These are phyloP conservation scores for Gavialis gangeticus DNA, from an alignment of 2,113 vertebrate species.

Conservation along the genomic window DNA sequence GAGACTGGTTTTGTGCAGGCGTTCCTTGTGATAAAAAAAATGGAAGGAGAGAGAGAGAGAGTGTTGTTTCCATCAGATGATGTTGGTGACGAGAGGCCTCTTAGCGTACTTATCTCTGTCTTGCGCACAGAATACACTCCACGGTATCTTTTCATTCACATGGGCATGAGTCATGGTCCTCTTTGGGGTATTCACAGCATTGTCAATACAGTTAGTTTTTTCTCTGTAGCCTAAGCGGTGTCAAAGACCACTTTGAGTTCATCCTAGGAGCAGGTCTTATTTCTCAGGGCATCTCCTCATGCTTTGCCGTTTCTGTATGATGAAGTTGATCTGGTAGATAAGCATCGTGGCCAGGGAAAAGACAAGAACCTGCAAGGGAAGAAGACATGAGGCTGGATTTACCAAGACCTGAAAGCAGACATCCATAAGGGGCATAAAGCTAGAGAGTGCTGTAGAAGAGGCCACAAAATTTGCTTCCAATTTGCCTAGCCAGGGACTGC, in stretches of 20 bases:
- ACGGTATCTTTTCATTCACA: neutral
- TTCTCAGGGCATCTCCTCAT: neutral
- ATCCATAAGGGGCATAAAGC: neutral
- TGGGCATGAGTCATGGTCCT: neutral
- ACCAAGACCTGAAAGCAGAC: neutral
- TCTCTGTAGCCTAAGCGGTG: neutral
- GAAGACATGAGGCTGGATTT: neutral
- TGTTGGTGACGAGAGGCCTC: neutral
- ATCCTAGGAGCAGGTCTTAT: neutral
- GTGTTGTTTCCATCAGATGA: neutral
- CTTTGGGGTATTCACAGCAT: neutral
- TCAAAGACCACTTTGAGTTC: neutral
- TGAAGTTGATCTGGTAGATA: conserved; percentile 58
- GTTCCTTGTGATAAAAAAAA: neutral
- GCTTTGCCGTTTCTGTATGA: conserved; percentile 22
- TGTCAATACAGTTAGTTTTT: neutral
- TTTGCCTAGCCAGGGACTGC: neutral
- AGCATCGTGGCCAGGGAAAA: conserved; percentile 60
- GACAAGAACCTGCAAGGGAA: conserved; percentile 59
- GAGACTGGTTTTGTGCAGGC: neutral
- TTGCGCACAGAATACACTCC: neutral
- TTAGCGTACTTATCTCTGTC: neutral
- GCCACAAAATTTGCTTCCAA: neutral
- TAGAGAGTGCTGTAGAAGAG: neutral
- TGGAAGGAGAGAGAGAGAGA: neutral